Percentiles rank a stretch among this genome's conserved stretches.
Evolutionary conservation across 64 coral and sea anemone species (phyloP).

Genomic region (Dendronephthya gigantea): DNA sequence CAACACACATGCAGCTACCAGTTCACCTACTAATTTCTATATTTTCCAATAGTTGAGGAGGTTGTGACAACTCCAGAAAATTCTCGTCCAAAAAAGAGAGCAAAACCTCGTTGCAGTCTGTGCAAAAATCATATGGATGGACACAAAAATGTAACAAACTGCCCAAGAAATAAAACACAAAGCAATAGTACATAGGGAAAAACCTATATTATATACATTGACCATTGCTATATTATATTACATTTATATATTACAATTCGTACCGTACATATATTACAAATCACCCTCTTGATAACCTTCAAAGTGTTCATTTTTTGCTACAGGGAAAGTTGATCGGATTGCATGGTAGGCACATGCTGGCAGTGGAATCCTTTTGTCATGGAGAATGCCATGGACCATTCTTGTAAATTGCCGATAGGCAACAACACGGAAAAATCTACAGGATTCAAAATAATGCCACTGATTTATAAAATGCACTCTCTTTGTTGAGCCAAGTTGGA

Average conservation of each 20-base stretch:
- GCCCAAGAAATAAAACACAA: background rate
- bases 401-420: background rate
- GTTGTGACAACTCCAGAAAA: background rate
- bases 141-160: background rate
- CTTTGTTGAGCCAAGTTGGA: background rate
- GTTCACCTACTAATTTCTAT: background rate
- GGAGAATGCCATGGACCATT: background rate
- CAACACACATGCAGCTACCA: background rate
- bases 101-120: background rate
- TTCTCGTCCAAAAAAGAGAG: background rate
- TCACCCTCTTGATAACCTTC: background rate
- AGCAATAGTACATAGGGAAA: background rate
- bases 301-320: background rate
- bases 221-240: too few relatives aligned
- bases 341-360: conserved; percentile 16
- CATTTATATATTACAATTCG: too few relatives aligned
- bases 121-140: background rate
- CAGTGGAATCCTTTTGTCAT: background rate
- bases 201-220: too few relatives aligned
- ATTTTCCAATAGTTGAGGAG: background rate
- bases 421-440: background rate
- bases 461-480: background rate
- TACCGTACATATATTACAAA: background rate
- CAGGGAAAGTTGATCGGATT: background rate
- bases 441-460: background rate